Base-by-base conservation (phyloP, 1,140 invertebrate species). In the Atta cephalotes region DNA sequence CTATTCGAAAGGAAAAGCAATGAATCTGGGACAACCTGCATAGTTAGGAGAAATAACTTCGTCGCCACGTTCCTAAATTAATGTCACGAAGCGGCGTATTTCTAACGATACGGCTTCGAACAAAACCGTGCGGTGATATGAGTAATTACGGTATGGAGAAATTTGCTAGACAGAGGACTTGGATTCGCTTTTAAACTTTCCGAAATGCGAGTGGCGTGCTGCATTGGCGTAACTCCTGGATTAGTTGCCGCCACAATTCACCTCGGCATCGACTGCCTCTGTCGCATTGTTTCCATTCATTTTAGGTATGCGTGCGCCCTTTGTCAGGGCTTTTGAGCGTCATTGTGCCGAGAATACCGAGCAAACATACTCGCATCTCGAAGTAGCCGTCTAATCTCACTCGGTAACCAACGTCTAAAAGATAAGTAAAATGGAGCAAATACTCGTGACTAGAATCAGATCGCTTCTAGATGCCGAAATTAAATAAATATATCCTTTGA, bases 131-230 rank as follows among this genome's bases (percentile, higher is more conserved):
- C 53, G 28, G 31, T 35, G 28, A 63, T 62, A 76, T 76, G 56
- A 84, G 58, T 84, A 76, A 84, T 84, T 84, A 84, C 70, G 28
- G 45, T 14, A 28, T n/a, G 7, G 70, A 62, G 88, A 88, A 89
- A 90, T 89, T 90, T 51, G 80, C 86, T 84, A 79, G 84, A 81
- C 88, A 85, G 86, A 63, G 84, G 84, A 49, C 80, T 53, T 71
- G 88, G 88, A 87, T 85, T 87, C 86, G 85, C 88, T 90, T 90
- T 90, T 90, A 85, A 90, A 90, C 86, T 90, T 90, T 90, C 45
- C 80, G 39, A 90, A 76, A 71, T 88, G 84, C 86, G 80, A 21
- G 39, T 56, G 28, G 45, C 58, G 56, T 39, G 85, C n/a, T 18
- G 76, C 87, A 86, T 81, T 89, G 87, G 79, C 86, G 89, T 80